phyloP scores from a whole-genome alignment of 1,140 invertebrate species.

The Lepidostoma basale region DNA sequence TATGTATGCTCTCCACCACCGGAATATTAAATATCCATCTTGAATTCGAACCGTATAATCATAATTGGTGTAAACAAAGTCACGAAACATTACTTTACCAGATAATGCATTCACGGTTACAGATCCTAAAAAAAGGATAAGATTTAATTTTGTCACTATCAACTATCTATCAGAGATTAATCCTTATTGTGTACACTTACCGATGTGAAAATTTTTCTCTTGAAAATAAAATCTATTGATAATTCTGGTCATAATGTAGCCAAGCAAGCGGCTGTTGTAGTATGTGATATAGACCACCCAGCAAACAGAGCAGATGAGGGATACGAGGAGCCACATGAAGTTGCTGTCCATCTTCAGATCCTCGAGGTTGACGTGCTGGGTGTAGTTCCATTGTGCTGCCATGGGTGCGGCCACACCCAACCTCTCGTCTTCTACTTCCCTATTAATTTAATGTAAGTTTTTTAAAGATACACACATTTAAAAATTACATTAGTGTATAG shows the following conservation, averaged over 20 bases:
- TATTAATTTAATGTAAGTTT: background rate
- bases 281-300: slow-evolving; percentile 96
- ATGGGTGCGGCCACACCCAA: slow-evolving; percentile 46
- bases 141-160: no score
- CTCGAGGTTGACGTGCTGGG: slow-evolving; percentile 65
- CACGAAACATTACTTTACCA: slow-evolving; percentile 98
- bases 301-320: slow-evolving; percentile 77
- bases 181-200: no score
- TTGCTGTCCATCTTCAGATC: slow-evolving; percentile 83
- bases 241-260: slow-evolving; percentile 87
- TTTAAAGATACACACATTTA: background rate
- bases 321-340: slow-evolving; percentile 77
- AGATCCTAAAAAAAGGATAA: slow-evolving; percentile 74
- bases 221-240: slow-evolving; percentile 87
- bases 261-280: slow-evolving; percentile 92
- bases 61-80: slow-evolving; percentile 92
- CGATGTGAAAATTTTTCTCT: slow-evolving; percentile 88
- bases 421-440: slow-evolving; percentile 29
- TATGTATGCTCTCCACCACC: slow-evolving; percentile 95
- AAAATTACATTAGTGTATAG: background rate
- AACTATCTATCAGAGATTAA: no score
- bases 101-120: slow-evolving; percentile 92
- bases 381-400: slow-evolving; percentile 62
- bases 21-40: slow-evolving; percentile 96
- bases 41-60: slow-evolving; percentile 93